Conservation (phyloP, 2,888 invertebrate species). For the Agrilus cyanescens region DNA sequence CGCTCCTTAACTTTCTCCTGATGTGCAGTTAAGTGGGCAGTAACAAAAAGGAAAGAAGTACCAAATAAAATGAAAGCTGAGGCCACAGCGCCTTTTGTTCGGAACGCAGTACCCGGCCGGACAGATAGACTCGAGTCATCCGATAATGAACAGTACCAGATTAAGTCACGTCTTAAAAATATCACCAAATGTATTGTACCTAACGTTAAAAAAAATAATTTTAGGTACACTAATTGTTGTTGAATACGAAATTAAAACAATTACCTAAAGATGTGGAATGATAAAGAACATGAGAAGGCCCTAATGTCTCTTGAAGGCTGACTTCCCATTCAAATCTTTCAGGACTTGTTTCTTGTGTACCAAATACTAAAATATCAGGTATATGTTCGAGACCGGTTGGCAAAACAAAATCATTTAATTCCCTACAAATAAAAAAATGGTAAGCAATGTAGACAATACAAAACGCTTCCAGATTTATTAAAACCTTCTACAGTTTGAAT, state of each 20-base stretch:
- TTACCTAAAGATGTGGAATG: constrained; percentile 71
- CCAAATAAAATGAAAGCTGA: constrained; percentile 90
- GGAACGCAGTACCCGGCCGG: constrained; percentile 77
- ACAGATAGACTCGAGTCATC: constrained; percentile 83
- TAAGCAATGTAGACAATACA: too few species aligned
- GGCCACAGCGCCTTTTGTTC: constrained; percentile 92
- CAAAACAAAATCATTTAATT: constrained; percentile 81
- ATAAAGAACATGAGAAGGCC: constrained; percentile 83
- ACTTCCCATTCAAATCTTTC: constrained; percentile 84
- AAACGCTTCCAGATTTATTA: too few species aligned
- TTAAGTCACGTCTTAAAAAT: constrained; percentile 80
- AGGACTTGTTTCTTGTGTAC: constrained; percentile 86
- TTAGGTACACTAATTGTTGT: neutral
- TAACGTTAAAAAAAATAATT: constrained; percentile 25
- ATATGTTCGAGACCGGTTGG: constrained; percentile 76
- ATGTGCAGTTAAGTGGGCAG: constrained; percentile 89
- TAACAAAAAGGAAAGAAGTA: constrained; percentile 88
- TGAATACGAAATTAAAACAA: constrained; percentile 1
- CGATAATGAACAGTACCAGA: constrained; percentile 91
- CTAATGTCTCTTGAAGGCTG: constrained; percentile 82
- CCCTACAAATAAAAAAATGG: constrained; percentile 38
- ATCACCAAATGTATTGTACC: constrained; percentile 79
- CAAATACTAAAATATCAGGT: constrained; percentile 84
- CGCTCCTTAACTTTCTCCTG: constrained; percentile 80
- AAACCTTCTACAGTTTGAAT: too few species aligned